Evolutionary conservation across 2,888 invertebrate species (phyloP).

Genomic region (Drosophila helvetica): DNA sequence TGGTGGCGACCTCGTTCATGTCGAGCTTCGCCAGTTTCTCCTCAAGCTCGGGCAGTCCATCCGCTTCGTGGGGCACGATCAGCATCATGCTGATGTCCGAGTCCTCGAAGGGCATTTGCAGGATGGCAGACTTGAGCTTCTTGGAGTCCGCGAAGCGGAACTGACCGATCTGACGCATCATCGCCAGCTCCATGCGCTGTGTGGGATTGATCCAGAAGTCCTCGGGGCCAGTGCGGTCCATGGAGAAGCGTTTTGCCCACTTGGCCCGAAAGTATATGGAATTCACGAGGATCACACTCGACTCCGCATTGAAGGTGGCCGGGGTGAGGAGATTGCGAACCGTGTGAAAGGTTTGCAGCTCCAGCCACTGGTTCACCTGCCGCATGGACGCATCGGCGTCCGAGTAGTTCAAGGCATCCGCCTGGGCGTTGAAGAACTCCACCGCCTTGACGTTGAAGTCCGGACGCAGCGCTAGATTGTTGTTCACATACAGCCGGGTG

Average conservation of each 20-base stretch:
- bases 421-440: constrained; percentile 87
- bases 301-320: constrained; percentile 85
- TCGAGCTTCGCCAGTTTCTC: constrained; percentile 86
- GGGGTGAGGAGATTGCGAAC: constrained; percentile 88
- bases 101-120: constrained; percentile 90
- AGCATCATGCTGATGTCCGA: constrained; percentile 89
- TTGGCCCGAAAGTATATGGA: constrained; percentile 93
- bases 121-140: constrained; percentile 85
- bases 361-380: constrained; percentile 92
- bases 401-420: constrained; percentile 87
- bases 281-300: constrained; percentile 90
- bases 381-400: constrained; percentile 84
- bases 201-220: constrained; percentile 87
- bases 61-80: constrained; percentile 88
- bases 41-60: constrained; percentile 87
- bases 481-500: constrained; percentile 88
- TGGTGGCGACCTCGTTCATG: constrained; percentile 85
- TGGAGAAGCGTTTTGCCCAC: constrained; percentile 89
- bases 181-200: constrained; percentile 84
- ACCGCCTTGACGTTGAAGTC: constrained; percentile 86
- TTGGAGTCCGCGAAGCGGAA: constrained; percentile 84
- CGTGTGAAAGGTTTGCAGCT: constrained; percentile 90
- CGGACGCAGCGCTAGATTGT: constrained; percentile 85
- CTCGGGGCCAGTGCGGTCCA: constrained; percentile 85
- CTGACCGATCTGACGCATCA: constrained; percentile 87